Evolutionary conservation across 2,113 vertebrate species (phyloP).

Genomic region (Delphinapterus leucas): DNA sequence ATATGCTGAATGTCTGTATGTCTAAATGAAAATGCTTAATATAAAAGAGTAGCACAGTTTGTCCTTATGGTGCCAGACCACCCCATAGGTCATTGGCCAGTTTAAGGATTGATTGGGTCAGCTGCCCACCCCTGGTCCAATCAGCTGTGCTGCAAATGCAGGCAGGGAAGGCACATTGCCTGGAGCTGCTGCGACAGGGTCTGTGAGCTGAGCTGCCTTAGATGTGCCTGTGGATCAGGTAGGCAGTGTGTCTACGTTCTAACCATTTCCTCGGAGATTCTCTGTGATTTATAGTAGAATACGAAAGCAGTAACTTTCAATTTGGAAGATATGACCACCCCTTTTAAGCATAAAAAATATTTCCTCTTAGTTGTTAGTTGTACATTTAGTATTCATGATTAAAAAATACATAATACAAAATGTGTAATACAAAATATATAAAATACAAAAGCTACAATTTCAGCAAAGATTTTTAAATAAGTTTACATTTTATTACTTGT

Average conservation of each 20-base stretch:
- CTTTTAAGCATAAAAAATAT: neutral
- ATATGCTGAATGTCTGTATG: neutral
- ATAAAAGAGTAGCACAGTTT: neutral
- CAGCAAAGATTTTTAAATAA: neutral
- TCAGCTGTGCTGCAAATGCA: neutral
- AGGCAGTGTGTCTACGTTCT: neutral
- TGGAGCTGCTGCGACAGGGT: too few species aligned
- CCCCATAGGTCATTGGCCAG: neutral
- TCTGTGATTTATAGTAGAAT: neutral
- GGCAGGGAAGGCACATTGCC: too few species aligned
- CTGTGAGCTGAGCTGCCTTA: neutral
- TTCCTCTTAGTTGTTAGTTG: neutral
- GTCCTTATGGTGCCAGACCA: neutral
- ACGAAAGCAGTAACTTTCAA: neutral
- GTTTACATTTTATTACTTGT: neutral
- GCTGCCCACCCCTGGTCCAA: neutral
- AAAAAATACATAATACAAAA: constrained; percentile 23
- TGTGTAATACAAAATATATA: neutral
- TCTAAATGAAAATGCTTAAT: neutral
- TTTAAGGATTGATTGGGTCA: neutral
- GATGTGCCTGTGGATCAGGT: too few species aligned
- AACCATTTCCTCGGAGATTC: neutral
- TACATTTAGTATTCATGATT: neutral
- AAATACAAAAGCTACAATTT: neutral
- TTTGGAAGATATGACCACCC: neutral